Percentiles rank a stretch among this genome's conserved stretches.
These are phyloP conservation scores for Drosophila nigricruria DNA, from an alignment of 2,888 invertebrate genomes.

Conservation along the genomic window DNA sequence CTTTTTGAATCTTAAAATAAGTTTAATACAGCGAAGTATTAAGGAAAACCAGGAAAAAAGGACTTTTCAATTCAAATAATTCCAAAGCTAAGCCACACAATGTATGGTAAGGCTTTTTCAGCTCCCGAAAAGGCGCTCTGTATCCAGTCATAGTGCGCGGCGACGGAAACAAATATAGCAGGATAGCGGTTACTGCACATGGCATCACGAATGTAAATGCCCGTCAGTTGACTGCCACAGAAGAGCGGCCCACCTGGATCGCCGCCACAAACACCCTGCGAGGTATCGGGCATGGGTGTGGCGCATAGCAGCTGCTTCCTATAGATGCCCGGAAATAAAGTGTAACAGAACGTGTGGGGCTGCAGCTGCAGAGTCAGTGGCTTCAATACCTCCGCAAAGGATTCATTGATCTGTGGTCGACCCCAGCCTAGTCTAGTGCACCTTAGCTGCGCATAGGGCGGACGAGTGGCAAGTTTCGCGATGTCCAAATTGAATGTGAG, in stretches of 20 bases:
- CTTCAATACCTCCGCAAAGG: background rate
- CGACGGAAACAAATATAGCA: background rate
- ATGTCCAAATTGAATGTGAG: background rate
- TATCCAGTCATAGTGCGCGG: background rate
- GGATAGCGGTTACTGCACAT: background rate
- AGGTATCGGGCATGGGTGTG: background rate
- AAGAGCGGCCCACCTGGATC: conserved; percentile 1
- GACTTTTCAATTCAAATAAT: background rate
- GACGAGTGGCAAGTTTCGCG: background rate
- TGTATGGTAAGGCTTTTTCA: background rate
- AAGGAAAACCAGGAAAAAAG: background rate
- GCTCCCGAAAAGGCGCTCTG: background rate
- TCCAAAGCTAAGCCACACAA: background rate
- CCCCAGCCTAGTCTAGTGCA: background rate
- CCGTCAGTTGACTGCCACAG: background rate
- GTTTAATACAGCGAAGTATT: background rate
- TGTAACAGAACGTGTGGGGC: background rate
- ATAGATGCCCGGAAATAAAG: background rate
- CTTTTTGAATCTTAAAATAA: conserved; percentile 1
- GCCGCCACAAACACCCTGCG: background rate
- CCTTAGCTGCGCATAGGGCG: background rate
- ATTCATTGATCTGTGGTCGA: background rate
- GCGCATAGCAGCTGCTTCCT: background rate
- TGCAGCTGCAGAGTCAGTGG: background rate
- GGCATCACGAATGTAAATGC: background rate